Base-by-base conservation (phyloP, 2,113 vertebrate species). In the Sinosuthora webbiana region DNA sequence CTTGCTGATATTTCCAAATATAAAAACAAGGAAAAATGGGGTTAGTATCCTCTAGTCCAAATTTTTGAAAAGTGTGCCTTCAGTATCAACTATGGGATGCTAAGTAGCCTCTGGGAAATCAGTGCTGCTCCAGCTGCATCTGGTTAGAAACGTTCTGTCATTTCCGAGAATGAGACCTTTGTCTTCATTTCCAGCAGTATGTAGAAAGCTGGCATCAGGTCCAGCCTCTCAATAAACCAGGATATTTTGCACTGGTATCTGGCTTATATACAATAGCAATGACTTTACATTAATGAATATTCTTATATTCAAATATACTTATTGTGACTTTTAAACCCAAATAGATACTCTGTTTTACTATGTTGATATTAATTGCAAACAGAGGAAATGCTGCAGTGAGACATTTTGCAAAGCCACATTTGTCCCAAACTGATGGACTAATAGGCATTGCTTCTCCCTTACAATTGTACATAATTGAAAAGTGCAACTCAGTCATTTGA, bases 131-230 rank as follows among this genome's bases (percentile, higher is more conserved):
- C 64, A 90, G 83, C 25, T 90, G 63, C 56, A 65, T 67, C 35
- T 90, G 65, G 59, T 80, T 74, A 79, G 70, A 74, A 35, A 30
- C 87, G 9, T 73, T 96, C 73, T 80, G 56, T 71, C 52, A 79
- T 87, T 90, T 87, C 44, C 84, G 71, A 81, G 94, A 88, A 90
- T 30, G 7, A 67, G 75, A 90, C 64, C 53, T 86, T 92, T 93
- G 49, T 86, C 67, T 89, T 83, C 17, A 55, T 86, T 90, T 79
- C 63, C 70, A 85, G 33, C 22, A 50, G 33, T 55, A 59, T 11
- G 35, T 86, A 60, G 15, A 87, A 89, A 92, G 49, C 35, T 87
- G 67, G 20, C 44, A 87, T 76, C 15, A 86, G 14, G 56, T 86
- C 42, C 68, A 90, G 24, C 24, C 28, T 83, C 86, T 88, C 42